These are phyloP conservation scores for Gymnocheta viridis DNA, from an alignment of 2,888 invertebrate genomes.

Conservation along the genomic window DNA sequence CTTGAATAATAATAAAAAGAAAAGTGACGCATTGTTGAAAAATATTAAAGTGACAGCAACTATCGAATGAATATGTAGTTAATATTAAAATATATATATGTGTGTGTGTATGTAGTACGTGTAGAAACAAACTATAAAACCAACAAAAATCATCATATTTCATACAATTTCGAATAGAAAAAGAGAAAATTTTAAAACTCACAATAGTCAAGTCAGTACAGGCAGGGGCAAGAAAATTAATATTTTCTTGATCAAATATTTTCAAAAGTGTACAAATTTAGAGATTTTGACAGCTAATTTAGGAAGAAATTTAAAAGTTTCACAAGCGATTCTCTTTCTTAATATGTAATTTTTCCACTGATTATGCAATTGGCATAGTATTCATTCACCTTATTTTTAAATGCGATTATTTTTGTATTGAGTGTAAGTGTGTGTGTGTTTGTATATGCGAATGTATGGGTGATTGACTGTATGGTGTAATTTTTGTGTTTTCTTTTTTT, in stretches of 20 bases:
- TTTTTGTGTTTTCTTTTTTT: slow-evolving; percentile 23
- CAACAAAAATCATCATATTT: background rate
- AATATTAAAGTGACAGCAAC: slow-evolving; percentile 4
- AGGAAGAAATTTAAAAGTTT: slow-evolving; percentile 12
- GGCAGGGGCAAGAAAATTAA: background rate
- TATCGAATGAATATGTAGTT: background rate
- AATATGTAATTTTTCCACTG: slow-evolving; percentile 58
- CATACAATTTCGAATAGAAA: background rate
- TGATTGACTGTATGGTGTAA: background rate
- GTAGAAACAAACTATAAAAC: background rate
- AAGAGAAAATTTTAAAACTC: background rate
- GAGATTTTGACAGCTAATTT: background rate
- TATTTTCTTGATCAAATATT: background rate
- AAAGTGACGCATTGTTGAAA: slow-evolving; percentile 66
- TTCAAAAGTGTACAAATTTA: background rate
- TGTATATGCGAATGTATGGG: background rate
- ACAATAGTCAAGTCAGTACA: background rate
- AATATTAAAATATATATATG: background rate
- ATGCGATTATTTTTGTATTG: slow-evolving; percentile 60
- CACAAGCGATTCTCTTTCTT: slow-evolving; percentile 27
- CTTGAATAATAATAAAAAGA: slow-evolving; percentile 6
- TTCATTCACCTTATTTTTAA: slow-evolving; percentile 68
- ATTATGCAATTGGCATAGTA: slow-evolving; percentile 69
- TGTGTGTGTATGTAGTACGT: background rate
- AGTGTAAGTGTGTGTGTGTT: background rate